Percentiles rank a stretch among this genome's conserved stretches.
These are phyloP conservation scores for Drosophila auraria DNA, from an alignment of 1,140 invertebrate species.

Conservation along the genomic window DNA sequence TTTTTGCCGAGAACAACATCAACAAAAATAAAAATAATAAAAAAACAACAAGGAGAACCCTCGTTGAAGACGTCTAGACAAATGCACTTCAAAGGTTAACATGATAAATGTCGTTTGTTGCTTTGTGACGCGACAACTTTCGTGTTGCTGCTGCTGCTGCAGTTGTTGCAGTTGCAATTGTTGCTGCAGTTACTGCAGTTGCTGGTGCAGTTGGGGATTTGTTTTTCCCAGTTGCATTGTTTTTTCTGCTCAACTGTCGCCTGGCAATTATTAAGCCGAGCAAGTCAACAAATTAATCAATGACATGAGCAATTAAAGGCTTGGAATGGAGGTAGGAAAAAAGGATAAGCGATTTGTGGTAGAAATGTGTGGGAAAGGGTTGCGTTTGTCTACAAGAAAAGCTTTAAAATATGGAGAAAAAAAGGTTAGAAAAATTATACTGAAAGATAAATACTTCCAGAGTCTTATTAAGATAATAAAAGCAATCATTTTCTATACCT, in stretches of 20 bases:
- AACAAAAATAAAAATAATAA: conserved; percentile 29
- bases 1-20: conserved; percentile 38
- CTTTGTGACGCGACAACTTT: conserved; percentile 76
- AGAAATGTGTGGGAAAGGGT: background rate
- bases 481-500: no score
- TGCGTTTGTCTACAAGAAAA: background rate
- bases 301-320: conserved; percentile 68
- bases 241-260: conserved; percentile 32
- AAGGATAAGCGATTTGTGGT: background rate
- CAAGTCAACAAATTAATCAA: conserved; percentile 79
- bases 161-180: conserved; percentile 51
- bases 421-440: background rate
- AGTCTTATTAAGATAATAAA: no score
- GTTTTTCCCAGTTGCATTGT: conserved; percentile 40
- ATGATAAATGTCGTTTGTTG: conserved; percentile 83
- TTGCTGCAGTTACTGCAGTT: conserved; percentile 27
- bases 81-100: conserved; percentile 84
- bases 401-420: background rate
- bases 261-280: conserved; percentile 68
- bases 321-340: conserved; percentile 8
- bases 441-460: background rate
- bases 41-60: conserved; percentile 51
- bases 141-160: conserved; percentile 57
- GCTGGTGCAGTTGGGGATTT: conserved; percentile 57
- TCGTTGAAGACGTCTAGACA: conserved; percentile 83